Conservation (phyloP, 2,888 invertebrate genomes). For the Cryptocephalus primarius region DNA sequence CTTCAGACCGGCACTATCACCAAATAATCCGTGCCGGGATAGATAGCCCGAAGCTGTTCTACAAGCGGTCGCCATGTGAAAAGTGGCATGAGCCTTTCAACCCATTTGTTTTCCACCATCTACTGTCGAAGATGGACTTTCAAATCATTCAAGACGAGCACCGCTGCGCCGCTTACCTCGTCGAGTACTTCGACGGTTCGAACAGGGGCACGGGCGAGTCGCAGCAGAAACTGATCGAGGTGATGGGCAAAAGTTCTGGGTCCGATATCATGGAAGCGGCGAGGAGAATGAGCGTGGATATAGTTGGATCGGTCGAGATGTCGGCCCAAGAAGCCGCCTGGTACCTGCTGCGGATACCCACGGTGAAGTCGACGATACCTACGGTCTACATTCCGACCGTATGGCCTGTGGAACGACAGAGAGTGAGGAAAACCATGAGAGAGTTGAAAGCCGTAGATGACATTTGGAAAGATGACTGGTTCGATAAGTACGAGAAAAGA, state of each 20-base stretch:
- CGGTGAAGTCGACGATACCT: conserved; percentile 26
- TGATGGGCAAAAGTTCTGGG: not conserved
- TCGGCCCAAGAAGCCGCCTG: conserved; percentile 9
- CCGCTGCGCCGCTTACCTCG: conserved; percentile 31
- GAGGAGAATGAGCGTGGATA: not conserved
- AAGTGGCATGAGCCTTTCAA: not conserved
- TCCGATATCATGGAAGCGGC: not conserved
- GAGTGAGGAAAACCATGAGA: conserved; percentile 24
- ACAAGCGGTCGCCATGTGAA: not conserved
- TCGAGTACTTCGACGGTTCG: conserved; percentile 33
- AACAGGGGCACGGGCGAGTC: conserved; percentile 10
- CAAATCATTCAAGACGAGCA: conserved; percentile 29
- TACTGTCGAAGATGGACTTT: not conserved
- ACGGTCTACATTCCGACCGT: conserved; percentile 30
- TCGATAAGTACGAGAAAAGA: not conserved
- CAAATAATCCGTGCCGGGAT: conserved; percentile 15
- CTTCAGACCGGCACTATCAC: conserved; percentile 18
- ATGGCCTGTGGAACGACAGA: conserved; percentile 31
- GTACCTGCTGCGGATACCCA: conserved; percentile 34
- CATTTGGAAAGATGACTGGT: not conserved
- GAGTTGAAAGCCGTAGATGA: conserved; percentile 4
- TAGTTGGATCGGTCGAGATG: not conserved
- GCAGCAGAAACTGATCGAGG: not conserved
- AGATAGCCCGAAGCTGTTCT: not conserved
- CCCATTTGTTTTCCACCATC: not conserved